Base-by-base conservation (phyloP, 2,888 invertebrate species). In the Actias luna region DNA sequence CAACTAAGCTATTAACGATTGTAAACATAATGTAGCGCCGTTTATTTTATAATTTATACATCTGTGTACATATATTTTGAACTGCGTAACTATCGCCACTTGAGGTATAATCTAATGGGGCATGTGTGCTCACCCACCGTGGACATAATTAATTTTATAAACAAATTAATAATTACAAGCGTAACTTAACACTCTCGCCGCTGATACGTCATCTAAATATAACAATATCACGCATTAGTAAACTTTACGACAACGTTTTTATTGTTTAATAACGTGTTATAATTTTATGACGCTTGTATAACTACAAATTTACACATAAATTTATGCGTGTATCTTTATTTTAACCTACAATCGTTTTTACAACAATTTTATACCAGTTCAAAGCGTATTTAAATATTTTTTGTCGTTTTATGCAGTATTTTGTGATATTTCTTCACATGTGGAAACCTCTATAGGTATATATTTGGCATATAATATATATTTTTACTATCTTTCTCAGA, bases 141-240 rank as follows among this genome's bases (percentile, higher is more conserved):
- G 78, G 76, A 76, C 79, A 79, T 73, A 76, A 76, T 82, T 77
- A 77, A 75, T 74, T 84, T 87, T 85, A 87, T 83, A 84, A 85
- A 85, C 87, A 85, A 88, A 87, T 90, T 89, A 88, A 84, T 88
- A 87, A 86, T 84, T 82, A 87, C 79, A 71, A 73, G 75, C 77
- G 77, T 76, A 75, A 75, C 72, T 76, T 76, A 77, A 82, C 84
- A 80, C 70, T 73, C 70, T 71, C 72, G 72, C 73, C 74, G 74
- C 76, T 71, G 90, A 92, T 92, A 91, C 76, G 76, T 83, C 82
- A 90, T 90, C 92, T 89, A 88, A 85, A 87, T 86, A 89, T 85
- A 89, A 87, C 88, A 85, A 74, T 80, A 78, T 85, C 87, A 88
- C 88, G 88, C 89, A 91, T 90, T 84, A 88, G 82, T 86, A 88